Conservation (phyloP, 2,888 invertebrate species). For the Melolontha melolontha region DNA sequence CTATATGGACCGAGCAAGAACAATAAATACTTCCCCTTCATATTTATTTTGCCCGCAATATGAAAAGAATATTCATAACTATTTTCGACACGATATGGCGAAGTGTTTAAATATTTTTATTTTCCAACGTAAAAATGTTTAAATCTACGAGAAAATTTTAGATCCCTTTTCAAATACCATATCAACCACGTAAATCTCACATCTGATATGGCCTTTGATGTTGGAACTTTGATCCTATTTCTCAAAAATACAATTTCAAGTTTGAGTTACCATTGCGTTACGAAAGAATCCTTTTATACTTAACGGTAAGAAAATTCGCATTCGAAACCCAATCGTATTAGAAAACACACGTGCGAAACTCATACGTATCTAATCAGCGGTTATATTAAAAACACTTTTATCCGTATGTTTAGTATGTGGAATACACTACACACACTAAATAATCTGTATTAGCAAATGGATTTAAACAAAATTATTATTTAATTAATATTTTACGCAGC, state of each 20-base stretch:
- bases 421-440: too few species aligned
- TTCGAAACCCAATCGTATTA: not conserved
- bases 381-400: not conserved
- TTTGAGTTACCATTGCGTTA: constrained; percentile 1
- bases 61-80: too few species aligned
- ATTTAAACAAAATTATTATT: too few species aligned
- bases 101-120: too few species aligned
- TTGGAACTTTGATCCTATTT: constrained; percentile 11
- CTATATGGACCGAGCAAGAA: too few species aligned
- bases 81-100: too few species aligned
- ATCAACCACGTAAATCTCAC: constrained; percentile 20
- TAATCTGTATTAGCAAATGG: too few species aligned
- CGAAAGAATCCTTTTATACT: constrained; percentile 3
- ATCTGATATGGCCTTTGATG: constrained; percentile 16
- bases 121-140: too few species aligned
- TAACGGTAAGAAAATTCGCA: constrained; percentile 13
- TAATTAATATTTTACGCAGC: too few species aligned
- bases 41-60: too few species aligned
- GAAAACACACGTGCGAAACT: not conserved
- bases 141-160: not conserved
- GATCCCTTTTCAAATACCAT: constrained; percentile 9
- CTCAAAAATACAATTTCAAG: constrained; percentile 19
- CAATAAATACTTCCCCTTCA: too few species aligned
- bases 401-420: too few species aligned
- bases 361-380: not conserved